These are phyloP conservation scores for Paratrypauchen microcephalus DNA, from an alignment of 2,797 vertebrate species.

Conservation along the genomic window DNA sequence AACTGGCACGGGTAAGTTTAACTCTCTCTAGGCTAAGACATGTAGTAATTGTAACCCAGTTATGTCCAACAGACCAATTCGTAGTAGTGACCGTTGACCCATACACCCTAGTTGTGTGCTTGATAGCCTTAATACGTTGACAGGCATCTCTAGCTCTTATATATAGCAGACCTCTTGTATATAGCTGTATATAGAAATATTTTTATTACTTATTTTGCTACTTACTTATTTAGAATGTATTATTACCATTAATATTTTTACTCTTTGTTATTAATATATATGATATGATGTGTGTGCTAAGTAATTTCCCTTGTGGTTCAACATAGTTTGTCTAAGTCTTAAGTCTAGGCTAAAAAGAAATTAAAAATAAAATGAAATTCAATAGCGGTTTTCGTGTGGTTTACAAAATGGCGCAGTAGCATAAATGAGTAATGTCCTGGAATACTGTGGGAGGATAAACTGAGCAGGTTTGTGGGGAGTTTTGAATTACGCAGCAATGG, in stretches of 20 bases:
- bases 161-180: no score
- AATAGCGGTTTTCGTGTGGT: conserved; percentile 1
- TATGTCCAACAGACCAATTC: conserved; percentile 67
- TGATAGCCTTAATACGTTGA: conserved; percentile 65
- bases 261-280: no score
- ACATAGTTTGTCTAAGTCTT: no score
- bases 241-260: no score
- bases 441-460: conserved; percentile 16
- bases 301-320: no score
- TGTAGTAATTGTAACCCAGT: conserved; percentile 70
- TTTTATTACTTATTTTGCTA: no score
- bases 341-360: no score
- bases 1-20: conserved; percentile 27
- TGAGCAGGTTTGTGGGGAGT: conserved; percentile 12
- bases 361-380: not conserved
- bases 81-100: conserved; percentile 65
- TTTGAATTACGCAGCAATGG: conserved; percentile 20
- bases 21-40: conserved; percentile 39
- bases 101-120: conserved; percentile 43
- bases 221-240: no score
- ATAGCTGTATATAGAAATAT: no score
- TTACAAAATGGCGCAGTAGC: conserved; percentile 9
- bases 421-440: conserved; percentile 20
- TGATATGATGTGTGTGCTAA: no score
- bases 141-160: conserved; percentile 29